Conservation (phyloP, 2,888 invertebrate genomes). For the Ophion slaviceki region DNA sequence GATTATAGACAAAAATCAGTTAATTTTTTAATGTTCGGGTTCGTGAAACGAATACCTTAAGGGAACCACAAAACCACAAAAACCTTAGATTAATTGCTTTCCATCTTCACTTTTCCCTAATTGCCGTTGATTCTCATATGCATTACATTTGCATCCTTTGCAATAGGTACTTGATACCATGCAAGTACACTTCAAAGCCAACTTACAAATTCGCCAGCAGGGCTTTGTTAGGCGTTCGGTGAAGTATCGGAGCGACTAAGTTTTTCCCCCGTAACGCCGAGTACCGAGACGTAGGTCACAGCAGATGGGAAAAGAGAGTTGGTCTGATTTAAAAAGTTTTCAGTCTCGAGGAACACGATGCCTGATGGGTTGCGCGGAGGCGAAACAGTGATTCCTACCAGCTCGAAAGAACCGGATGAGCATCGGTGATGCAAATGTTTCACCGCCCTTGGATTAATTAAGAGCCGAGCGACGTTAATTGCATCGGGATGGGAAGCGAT, state of each 20-base stretch:
- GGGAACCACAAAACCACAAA: background rate
- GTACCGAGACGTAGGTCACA: slow-evolving; percentile 55
- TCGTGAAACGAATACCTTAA: background rate
- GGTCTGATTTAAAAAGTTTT: slow-evolving; percentile 67
- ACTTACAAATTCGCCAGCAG: slow-evolving; percentile 27
- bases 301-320: slow-evolving; percentile 63
- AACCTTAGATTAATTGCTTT: background rate
- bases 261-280: slow-evolving; percentile 31
- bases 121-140: background rate
- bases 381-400: slow-evolving; percentile 5
- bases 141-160: slow-evolving; percentile 19
- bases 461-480: slow-evolving; percentile 65
- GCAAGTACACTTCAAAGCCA: slow-evolving; percentile 5
- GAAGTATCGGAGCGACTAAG: slow-evolving; percentile 5
- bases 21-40: too few relatives aligned
- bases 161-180: slow-evolving; percentile 37
- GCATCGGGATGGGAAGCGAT: slow-evolving; percentile 49
- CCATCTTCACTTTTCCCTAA: background rate
- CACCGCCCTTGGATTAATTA: slow-evolving; percentile 66
- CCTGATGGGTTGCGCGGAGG: slow-evolving; percentile 2
- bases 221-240: slow-evolving; percentile 26
- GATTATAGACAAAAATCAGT: too few relatives aligned
- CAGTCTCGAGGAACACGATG: slow-evolving; percentile 18
- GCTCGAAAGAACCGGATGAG: slow-evolving; percentile 29
- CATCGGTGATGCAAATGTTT: slow-evolving; percentile 58